Evolutionary conservation across 2,113 vertebrate genomes (phyloP), one percentile per base, ranked within the genome.

Genomic region (Mustela nigripes): DNA sequence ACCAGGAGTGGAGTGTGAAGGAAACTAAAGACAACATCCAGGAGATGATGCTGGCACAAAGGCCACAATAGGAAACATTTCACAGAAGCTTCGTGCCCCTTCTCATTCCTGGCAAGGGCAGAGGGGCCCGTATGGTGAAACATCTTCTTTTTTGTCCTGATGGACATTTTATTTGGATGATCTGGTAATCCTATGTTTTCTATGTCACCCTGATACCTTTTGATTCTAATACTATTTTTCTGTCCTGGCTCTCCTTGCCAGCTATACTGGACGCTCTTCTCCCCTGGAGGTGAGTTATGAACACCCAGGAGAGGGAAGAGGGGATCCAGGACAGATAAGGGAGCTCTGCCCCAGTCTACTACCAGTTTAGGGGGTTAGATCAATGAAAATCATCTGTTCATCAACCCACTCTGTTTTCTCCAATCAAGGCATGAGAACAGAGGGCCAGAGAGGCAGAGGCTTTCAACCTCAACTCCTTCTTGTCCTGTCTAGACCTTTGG

Each of bases 11-110:
- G 96, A 99, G 99, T 0, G 99, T 99, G 91, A 99, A 99, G 96
- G 99, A 99, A 85, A 99, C 99, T 0, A 99, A 99, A 86, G 99
- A 99, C 98, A 99, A 99, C 95, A 99, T 99, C 97, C 98, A 99
- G 96, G 99, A 99, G 96, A 99, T 99, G 99, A 98, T 99, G 96
- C 99, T 99, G 99, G 99, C 99, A 31, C 98, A 99, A 84, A 99
- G 99, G 96, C 98, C 99, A 0, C 99, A 99, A 91, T 99, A 98
- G 99, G 86, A 6, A 21, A 3, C 39, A 0, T 11, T 58, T 5
- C 11, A 0, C 26, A 53, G 19, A 45, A 0, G 0, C 8, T 19
- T 87, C 4, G 21, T 15, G 76, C 60, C 53, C 62, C 0, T 16
- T 88, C 45, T 71, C 39, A 8, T 83, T 91, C 94, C 90, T 65